A percentile compares a stretch with the other conserved stretches of the same genome.
Conservation (phyloP, 2,797 vertebrate genomes). For the Numenius phaeopus region DNA sequence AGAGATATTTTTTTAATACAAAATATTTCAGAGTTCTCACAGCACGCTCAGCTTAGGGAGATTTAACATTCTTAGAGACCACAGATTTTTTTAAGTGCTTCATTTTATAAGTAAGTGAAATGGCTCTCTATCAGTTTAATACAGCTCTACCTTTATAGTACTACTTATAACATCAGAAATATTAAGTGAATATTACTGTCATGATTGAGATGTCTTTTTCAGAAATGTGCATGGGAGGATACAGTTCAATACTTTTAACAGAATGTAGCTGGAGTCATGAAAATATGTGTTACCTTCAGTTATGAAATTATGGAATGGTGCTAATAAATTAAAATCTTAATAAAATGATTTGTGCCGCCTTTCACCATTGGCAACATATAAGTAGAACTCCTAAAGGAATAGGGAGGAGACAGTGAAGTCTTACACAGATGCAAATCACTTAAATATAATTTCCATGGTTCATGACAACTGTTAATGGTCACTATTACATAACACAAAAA, state of each 20-base stretch:
- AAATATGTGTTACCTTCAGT: background rate
- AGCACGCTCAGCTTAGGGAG: background rate
- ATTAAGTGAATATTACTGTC: slow-evolving; percentile 17
- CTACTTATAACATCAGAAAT: slow-evolving; percentile 14
- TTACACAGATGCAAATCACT: background rate
- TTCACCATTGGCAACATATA: background rate
- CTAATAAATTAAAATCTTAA: slow-evolving; percentile 13
- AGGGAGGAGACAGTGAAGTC: background rate
- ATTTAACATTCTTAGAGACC: background rate
- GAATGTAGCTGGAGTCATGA: background rate
- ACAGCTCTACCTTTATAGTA: background rate
- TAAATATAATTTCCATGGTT: background rate
- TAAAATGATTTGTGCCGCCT: background rate
- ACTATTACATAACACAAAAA: background rate
- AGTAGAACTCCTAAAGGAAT: background rate
- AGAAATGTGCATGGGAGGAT: background rate
- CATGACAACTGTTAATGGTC: background rate
- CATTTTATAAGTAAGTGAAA: slow-evolving; percentile 40
- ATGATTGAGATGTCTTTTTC: slow-evolving; percentile 8
- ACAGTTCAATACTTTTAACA: background rate
- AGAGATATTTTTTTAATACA: background rate
- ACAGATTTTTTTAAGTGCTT: slow-evolving; percentile 42
- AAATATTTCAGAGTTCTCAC: background rate
- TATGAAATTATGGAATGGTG: background rate
- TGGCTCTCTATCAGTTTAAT: slow-evolving; percentile 5